These are phyloP conservation scores for Hipposideros armiger DNA, from an alignment of 2,113 vertebrate species.

Conservation along the genomic window DNA sequence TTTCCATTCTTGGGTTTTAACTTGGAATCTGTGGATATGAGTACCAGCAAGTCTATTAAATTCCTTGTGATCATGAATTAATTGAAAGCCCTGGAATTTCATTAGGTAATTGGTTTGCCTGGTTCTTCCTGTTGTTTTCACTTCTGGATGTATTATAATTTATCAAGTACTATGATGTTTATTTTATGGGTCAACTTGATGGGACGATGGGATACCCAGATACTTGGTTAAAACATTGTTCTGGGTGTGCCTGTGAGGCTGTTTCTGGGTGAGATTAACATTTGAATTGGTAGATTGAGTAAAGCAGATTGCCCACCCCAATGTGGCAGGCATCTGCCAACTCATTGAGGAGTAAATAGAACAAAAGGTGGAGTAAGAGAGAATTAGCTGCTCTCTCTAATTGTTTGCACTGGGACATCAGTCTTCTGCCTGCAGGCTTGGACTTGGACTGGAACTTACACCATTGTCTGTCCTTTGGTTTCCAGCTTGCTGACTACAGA, in stretches of 20 bases:
- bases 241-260: neutral
- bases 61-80: neutral
- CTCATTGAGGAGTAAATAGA: neutral
- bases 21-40: neutral
- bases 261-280: slow-evolving; percentile 36
- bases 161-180: neutral
- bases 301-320: neutral
- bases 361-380: neutral
- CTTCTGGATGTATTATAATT: neutral
- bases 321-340: neutral
- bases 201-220: neutral
- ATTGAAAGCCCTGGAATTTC: neutral
- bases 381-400: neutral
- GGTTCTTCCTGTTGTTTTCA: neutral
- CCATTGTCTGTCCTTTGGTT: neutral
- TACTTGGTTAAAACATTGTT: neutral
- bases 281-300: neutral
- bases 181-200: neutral
- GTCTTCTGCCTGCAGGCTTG: neutral
- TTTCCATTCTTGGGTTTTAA: neutral
- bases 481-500: neutral
- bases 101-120: neutral
- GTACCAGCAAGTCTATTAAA: neutral
- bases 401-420: neutral
- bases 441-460: neutral